A percentile compares a stretch with the other conserved stretches of the same genome.
These are phyloP conservation scores for Thymallus thymallus DNA, from an alignment of 2,113 vertebrate genomes.

Conservation along the genomic window DNA sequence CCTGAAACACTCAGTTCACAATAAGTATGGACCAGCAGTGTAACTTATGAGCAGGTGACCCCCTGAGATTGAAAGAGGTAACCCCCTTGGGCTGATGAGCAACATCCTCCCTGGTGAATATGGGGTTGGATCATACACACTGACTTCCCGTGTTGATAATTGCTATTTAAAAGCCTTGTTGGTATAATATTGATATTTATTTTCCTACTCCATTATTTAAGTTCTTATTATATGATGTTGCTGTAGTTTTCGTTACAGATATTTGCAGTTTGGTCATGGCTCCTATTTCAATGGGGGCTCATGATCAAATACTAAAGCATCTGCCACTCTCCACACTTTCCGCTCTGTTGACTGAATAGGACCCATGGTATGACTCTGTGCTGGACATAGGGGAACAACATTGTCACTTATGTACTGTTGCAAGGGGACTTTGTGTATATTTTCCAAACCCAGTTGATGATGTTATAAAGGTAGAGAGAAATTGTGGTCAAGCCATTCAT, in stretches of 20 bases:
- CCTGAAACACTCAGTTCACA: slow-evolving; percentile 17
- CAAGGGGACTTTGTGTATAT: slow-evolving; percentile 15
- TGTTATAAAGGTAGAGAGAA: slow-evolving; percentile 1
- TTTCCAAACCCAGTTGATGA: slow-evolving; percentile 3
- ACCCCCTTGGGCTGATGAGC: slow-evolving; percentile 55
- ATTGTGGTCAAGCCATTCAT: slow-evolving; percentile 12
- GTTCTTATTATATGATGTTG: slow-evolving; percentile 71
- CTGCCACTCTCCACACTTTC: slow-evolving; percentile 37
- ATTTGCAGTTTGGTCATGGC: slow-evolving; percentile 60
- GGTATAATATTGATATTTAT: slow-evolving; percentile 78
- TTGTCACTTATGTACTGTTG: slow-evolving; percentile 69
- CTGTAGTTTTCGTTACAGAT: slow-evolving; percentile 67
- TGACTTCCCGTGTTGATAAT: slow-evolving; percentile 65
- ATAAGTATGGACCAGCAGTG: slow-evolving; percentile 44
- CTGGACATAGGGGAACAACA: slow-evolving; percentile 88
- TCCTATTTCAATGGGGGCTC: slow-evolving; percentile 60
- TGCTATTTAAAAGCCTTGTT: slow-evolving; percentile 77
- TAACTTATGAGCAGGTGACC: slow-evolving; percentile 55
- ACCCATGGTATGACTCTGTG: slow-evolving; percentile 88
- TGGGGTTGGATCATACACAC: slow-evolving; percentile 56
- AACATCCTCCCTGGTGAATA: slow-evolving; percentile 68
- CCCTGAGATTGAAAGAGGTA: slow-evolving; percentile 52
- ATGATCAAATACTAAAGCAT: slow-evolving; percentile 55
- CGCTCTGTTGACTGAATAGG: slow-evolving; percentile 65
- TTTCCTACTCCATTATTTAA: slow-evolving; percentile 85